Conservation (phyloP, 2,113 vertebrate species). For the Tachuris rubrigastra region DNA sequence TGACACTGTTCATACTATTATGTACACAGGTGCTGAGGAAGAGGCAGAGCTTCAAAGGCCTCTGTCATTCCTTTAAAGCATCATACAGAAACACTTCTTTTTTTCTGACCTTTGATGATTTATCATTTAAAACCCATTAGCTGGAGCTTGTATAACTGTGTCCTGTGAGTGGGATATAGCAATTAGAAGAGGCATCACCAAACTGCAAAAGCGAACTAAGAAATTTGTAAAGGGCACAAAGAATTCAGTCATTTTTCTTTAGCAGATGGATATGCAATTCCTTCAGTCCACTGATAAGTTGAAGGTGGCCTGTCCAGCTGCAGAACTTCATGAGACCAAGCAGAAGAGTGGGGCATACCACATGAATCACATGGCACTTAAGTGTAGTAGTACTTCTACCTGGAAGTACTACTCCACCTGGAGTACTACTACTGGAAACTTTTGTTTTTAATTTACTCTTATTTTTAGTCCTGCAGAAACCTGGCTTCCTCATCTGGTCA, state of each 20-base stretch:
- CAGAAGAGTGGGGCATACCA: background rate
- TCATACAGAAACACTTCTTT: background rate
- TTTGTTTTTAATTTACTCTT: background rate
- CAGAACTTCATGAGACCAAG: background rate
- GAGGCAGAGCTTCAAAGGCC: background rate
- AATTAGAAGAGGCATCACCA: background rate
- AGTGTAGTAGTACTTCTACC: too few species aligned
- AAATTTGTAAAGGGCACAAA: background rate
- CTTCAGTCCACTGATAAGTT: background rate
- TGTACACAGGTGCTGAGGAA: background rate
- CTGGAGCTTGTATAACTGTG: background rate
- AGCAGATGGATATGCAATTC: background rate
- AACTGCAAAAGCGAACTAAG: background rate
- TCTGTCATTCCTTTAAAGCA: background rate
- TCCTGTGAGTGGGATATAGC: rapidly evolving
- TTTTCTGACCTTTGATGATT: background rate
- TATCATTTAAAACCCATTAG: background rate
- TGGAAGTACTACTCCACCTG: background rate
- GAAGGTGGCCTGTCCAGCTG: background rate
- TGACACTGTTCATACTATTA: background rate
- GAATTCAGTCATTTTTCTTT: background rate
- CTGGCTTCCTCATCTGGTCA: background rate
- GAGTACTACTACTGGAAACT: background rate
- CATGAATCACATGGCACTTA: background rate
- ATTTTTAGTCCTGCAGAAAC: background rate